Conservation (phyloP, 1,140 invertebrate species). For the Agraylea sexmaculata region DNA sequence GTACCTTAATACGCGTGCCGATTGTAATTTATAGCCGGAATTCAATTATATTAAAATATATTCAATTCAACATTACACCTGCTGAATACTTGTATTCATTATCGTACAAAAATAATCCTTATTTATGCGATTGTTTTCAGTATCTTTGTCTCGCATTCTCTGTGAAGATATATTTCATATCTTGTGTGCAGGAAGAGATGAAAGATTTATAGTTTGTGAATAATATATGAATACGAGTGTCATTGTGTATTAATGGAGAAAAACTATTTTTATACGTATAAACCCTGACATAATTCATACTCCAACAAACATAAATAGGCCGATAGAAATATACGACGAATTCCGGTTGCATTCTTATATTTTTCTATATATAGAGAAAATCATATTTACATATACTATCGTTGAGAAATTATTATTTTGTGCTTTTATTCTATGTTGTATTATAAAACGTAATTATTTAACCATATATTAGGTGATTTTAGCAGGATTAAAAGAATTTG, state of each 20-base stretch:
- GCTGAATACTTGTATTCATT: no score
- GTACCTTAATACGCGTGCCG: no score
- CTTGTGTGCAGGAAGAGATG: no score
- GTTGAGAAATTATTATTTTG: background rate
- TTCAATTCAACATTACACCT: background rate
- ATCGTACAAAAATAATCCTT: no score
- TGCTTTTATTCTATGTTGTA: background rate
- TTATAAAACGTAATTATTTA: slow-evolving; percentile 1
- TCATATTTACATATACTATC: background rate
- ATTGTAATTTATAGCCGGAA: background rate
- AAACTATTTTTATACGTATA: slow-evolving; percentile 6
- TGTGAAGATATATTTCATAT: slow-evolving; percentile 10
- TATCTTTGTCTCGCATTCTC: slow-evolving; percentile 6
- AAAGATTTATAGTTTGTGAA: no score
- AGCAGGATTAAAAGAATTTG: slow-evolving; percentile 15
- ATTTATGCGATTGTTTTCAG: slow-evolving; percentile 7
- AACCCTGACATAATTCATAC: no score
- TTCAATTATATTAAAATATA: background rate
- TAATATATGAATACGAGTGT: no score
- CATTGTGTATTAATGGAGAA: no score
- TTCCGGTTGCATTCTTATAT: background rate
- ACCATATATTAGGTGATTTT: slow-evolving; percentile 8
- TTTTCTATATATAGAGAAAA: background rate
- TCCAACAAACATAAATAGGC: no score
- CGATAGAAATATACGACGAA: no score